Conservation (phyloP, 2,797 vertebrate genomes). For the Mormyrus proboscirostris region DNA sequence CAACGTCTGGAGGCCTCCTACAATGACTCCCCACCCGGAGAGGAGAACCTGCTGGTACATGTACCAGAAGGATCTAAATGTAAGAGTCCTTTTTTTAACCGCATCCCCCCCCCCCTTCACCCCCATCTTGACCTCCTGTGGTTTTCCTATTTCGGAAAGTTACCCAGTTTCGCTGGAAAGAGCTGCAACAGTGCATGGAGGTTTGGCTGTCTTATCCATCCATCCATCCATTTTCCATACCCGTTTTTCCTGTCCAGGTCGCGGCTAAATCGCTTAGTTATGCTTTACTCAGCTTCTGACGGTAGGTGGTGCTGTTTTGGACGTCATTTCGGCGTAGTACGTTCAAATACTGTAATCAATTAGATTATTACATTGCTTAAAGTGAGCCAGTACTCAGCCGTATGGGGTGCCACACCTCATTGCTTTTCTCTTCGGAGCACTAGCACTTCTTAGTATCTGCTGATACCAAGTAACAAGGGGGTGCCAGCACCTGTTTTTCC, state of each 20-base stretch:
- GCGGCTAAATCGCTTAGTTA: not conserved
- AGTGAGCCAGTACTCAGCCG: not conserved
- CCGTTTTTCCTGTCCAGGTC: not conserved
- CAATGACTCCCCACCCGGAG: slow-evolving; percentile 88
- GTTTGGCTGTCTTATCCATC: not conserved
- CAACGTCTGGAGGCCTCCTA: slow-evolving; percentile 91
- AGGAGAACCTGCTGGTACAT: slow-evolving; percentile 86
- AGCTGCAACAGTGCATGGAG: not conserved
- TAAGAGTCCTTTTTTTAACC: slow-evolving; percentile 43
- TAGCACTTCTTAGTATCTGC: not conserved
- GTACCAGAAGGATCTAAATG: slow-evolving; percentile 91
- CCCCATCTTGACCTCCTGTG: not conserved
- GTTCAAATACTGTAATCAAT: not conserved
- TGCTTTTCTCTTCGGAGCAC: not conserved
- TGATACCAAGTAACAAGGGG: not conserved
- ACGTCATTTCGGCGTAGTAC: not conserved
- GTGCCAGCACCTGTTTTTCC: not conserved
- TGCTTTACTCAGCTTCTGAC: not conserved
- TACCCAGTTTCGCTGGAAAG: not conserved
- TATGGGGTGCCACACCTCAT: not conserved
- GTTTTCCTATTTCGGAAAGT: not conserved
- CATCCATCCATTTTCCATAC: not conserved
- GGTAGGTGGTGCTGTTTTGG: slow-evolving; percentile 1
- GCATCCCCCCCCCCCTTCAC: not conserved
- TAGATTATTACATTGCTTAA: not conserved